Percentiles rank a stretch among this genome's conserved stretches.
Evolutionary conservation across 2,797 vertebrate genomes (phyloP).

Genomic region (Crocodylus rhombifer): DNA sequence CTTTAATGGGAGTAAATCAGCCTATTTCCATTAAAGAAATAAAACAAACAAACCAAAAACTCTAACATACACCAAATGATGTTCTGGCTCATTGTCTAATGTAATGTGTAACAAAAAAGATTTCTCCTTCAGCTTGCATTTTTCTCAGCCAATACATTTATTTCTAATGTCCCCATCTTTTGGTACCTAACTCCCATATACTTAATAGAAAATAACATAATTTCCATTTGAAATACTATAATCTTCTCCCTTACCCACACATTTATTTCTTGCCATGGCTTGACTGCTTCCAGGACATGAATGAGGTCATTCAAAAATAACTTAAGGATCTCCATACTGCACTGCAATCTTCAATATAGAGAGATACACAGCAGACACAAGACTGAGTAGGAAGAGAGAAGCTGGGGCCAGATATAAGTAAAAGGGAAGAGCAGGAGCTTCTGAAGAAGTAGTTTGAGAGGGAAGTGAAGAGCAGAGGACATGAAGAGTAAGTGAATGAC

Average conservation of each 20-base stretch:
- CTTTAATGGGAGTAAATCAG: background rate
- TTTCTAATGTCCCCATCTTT: background rate
- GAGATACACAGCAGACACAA: background rate
- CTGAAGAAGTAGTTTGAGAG: background rate
- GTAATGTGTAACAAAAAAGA: no score
- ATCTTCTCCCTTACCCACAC: background rate
- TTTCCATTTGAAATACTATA: background rate
- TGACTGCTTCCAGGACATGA: background rate
- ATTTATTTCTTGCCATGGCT: background rate
- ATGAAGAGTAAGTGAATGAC: background rate
- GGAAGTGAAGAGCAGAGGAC: background rate
- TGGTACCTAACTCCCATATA: background rate
- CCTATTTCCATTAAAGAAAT: background rate
- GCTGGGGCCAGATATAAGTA: fast-evolving
- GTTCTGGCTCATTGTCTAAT: no score
- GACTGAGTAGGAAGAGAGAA: background rate
- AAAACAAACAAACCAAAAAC: no score
- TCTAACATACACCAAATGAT: no score
- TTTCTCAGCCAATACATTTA: background rate
- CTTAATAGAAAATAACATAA: background rate
- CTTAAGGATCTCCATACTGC: background rate
- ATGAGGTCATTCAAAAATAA: background rate
- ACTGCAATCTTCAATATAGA: background rate
- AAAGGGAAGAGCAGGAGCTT: background rate
- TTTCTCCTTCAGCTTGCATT: background rate